Conservation (phyloP, 2,113 vertebrate genomes). For the Puffinus mauretanicus region DNA sequence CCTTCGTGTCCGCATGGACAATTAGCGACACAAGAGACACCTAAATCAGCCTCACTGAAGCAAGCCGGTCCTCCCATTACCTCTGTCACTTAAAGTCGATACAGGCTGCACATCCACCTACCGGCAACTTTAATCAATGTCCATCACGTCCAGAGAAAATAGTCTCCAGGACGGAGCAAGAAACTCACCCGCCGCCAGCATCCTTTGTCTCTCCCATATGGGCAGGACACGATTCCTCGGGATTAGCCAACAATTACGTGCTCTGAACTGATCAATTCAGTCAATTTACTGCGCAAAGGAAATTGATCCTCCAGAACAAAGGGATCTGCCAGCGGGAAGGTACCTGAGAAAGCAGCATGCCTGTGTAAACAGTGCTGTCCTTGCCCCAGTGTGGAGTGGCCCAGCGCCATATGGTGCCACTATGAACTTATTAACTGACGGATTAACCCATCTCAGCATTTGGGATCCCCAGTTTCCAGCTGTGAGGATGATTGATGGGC, state of each 20-base stretch:
- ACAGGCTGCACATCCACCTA: conserved; percentile 64
- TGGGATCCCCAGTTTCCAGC: conserved; percentile 83
- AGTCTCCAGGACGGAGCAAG: conserved; percentile 27
- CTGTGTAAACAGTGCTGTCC: conserved; percentile 90
- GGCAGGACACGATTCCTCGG: conserved; percentile 89
- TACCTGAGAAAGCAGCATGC: conserved; percentile 93
- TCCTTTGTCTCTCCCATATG: conserved; percentile 84
- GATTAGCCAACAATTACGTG: conserved; percentile 92
- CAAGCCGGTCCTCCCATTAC: not conserved
- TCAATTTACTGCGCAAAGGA: conserved; percentile 92
- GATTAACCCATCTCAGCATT: conserved; percentile 91
- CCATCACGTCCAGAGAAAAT: conserved; percentile 70
- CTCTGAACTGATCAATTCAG: conserved; percentile 91
- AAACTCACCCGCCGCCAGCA: conserved; percentile 67
- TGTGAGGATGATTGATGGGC: conserved; percentile 90
- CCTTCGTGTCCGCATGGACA: not conserved
- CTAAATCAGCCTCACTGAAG: not conserved
- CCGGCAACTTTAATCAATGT: conserved; percentile 76
- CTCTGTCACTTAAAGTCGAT: not conserved
- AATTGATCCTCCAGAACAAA: conserved; percentile 92
- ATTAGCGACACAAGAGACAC: not conserved
- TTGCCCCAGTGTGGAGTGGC: conserved; percentile 81
- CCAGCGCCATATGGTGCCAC: conserved; percentile 91
- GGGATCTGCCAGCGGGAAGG: conserved; percentile 80
- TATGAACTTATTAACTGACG: conserved; percentile 93